phyloP scores from a whole-genome alignment of 1,140 invertebrate genomes.

The Drosophila triauraria region DNA sequence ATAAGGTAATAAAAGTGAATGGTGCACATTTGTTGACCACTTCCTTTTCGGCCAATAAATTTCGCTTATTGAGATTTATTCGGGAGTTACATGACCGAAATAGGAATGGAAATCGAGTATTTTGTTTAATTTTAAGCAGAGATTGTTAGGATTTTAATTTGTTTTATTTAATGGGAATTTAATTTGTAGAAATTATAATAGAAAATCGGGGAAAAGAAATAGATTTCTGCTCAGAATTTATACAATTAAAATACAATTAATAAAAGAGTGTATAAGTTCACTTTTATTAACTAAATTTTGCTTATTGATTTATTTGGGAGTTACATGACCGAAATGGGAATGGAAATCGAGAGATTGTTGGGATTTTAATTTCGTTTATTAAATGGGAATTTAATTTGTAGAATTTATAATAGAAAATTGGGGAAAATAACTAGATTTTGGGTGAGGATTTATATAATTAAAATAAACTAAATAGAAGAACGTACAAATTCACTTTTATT shows the following conservation, averaged over 20 bases:
- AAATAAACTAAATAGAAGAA: no score
- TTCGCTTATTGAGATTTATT: conserved; percentile 20
- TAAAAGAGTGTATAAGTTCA: no score
- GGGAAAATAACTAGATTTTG: no score
- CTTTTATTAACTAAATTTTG: no score
- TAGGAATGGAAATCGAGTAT: neutral
- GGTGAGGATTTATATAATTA: no score
- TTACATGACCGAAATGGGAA: no score
- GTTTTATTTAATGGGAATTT: neutral
- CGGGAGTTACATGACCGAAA: conserved; percentile 6
- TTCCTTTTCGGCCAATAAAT: conserved; percentile 18
- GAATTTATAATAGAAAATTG: no score
- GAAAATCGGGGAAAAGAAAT: accelerated
- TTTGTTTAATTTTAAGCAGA: neutral
- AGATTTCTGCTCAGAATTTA: neutral
- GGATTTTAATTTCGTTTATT: neutral
- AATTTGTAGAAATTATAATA: neutral
- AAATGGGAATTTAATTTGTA: no score
- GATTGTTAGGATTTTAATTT: neutral
- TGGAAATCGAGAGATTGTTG: no score
- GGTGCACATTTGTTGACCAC: conserved; percentile 16
- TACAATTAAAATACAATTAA: no score
- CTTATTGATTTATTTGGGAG: no score
- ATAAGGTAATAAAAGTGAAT: conserved; percentile 21
- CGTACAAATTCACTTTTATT: no score